Conservation (phyloP, 2,888 invertebrate genomes). For the Troglohyphantes excavatus region DNA sequence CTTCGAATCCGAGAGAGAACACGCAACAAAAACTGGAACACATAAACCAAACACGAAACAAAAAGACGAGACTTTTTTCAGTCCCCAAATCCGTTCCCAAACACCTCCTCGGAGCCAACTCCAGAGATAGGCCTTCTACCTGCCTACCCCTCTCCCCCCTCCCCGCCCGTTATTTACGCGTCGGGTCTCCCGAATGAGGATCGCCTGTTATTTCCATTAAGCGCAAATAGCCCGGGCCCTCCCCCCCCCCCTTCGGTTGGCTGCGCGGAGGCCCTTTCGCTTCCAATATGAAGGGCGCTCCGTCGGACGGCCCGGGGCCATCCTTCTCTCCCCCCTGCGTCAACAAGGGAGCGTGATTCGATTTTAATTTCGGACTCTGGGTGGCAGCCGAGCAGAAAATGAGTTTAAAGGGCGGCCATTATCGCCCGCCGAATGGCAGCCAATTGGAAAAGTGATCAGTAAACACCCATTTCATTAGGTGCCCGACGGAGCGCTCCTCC, state of each 20-base stretch:
- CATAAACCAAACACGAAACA: too few species aligned
- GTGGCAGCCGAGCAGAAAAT: constrained; percentile 75
- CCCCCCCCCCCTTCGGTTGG: constrained; percentile 8
- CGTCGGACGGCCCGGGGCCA: constrained; percentile 22
- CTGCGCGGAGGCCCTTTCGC: constrained; percentile 24
- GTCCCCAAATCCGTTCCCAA: neutral
- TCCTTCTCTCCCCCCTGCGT: too few species aligned
- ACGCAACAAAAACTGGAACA: too few species aligned
- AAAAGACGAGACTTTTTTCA: too few species aligned
- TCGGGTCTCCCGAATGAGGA: too few species aligned
- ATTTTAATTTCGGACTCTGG: constrained; percentile 79
- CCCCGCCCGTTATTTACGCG: too few species aligned
- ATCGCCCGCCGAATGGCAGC: constrained; percentile 79
- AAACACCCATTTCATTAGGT: constrained; percentile 79
- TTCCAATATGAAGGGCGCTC: constrained; percentile 50
- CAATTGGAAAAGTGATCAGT: constrained; percentile 79
- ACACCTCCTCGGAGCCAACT: neutral
- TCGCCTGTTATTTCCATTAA: neutral
- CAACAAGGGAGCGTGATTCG: constrained; percentile 75
- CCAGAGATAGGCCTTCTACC: neutral
- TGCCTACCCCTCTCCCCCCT: too few species aligned
- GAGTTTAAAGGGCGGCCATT: constrained; percentile 79
- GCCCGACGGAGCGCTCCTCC: constrained; percentile 67
- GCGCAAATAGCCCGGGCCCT: neutral
- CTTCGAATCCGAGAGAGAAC: too few species aligned